Percentiles rank a stretch among this genome's conserved stretches.
phyloP scores from a whole-genome alignment of 1,140 invertebrate genomes.

The Drosophila trapezifrons region DNA sequence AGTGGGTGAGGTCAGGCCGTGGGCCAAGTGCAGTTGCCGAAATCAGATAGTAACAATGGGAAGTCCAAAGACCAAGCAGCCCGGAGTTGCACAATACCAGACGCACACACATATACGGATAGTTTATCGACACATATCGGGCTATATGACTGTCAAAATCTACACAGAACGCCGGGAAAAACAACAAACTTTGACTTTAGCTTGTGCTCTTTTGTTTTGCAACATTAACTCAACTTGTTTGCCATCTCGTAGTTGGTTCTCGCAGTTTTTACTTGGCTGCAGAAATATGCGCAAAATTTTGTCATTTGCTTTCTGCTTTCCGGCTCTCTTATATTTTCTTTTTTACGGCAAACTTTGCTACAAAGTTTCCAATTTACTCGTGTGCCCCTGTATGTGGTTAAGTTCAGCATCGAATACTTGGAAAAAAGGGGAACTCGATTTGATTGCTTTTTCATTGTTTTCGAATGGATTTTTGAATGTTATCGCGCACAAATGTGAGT shows the following conservation, averaged over 20 bases:
- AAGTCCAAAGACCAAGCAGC: constrained; percentile 41
- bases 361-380: constrained; percentile 64
- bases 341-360: constrained; percentile 40
- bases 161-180: constrained; percentile 40
- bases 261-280: constrained; percentile 36
- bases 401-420: constrained; percentile 33
- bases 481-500: constrained; percentile 31
- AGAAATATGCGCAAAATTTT: constrained; percentile 65
- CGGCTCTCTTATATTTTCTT: constrained; percentile 22
- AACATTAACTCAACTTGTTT: constrained; percentile 59
- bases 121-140: constrained; percentile 63
- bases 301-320: constrained; percentile 45
- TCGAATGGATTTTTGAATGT: constrained; percentile 66
- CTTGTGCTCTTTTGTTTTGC: constrained; percentile 18
- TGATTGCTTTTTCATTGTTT: constrained; percentile 83
- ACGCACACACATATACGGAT: constrained; percentile 13
- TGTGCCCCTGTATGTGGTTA: constrained; percentile 31
- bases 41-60: constrained; percentile 58
- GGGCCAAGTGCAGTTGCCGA: constrained; percentile 65
- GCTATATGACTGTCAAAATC: constrained; percentile 51
- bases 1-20: constrained; percentile 49
- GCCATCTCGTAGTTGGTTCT: constrained; percentile 28
- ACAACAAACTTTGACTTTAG: constrained; percentile 52
- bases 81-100: constrained; percentile 6
- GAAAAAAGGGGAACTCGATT: constrained; percentile 39